A percentile compares a stretch with the other conserved stretches of the same genome.
Evolutionary conservation across 2,113 vertebrate species (phyloP).

Genomic region (Pagrus major): DNA sequence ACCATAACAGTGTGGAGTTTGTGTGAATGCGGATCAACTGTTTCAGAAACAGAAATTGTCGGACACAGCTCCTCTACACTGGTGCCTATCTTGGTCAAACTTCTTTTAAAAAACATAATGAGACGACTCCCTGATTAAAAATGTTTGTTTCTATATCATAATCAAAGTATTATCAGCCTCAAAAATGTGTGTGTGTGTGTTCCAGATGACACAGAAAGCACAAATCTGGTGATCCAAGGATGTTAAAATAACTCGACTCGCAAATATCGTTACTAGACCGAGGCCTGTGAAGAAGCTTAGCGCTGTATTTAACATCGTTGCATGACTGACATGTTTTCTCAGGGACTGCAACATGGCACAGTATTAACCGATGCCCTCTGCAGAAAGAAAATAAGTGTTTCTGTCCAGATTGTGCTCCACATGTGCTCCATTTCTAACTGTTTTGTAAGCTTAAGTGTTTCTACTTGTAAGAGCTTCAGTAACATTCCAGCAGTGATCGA

Average conservation of each 20-base stretch:
- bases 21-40: too few relatives aligned
- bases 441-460: slow-evolving; percentile 20
- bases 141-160: neutral
- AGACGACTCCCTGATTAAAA: neutral
- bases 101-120: neutral
- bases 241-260: neutral
- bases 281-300: slow-evolving; percentile 10
- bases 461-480: neutral
- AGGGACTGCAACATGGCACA: slow-evolving; percentile 51
- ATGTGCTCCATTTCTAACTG: neutral
- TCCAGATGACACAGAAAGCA: neutral
- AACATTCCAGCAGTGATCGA: slow-evolving; percentile 10
- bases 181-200: neutral
- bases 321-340: slow-evolving; percentile 66
- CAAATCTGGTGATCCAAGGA: neutral
- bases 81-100: neutral
- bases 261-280: neutral
- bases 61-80: too few relatives aligned
- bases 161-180: neutral
- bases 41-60: too few relatives aligned
- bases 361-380: neutral
- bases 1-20: too few relatives aligned
- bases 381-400: slow-evolving; percentile 9
- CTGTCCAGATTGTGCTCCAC: neutral
- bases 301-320: slow-evolving; percentile 10